Base-by-base conservation (phyloP, 2,888 invertebrate species). In the Lochmaea capreae region DNA sequence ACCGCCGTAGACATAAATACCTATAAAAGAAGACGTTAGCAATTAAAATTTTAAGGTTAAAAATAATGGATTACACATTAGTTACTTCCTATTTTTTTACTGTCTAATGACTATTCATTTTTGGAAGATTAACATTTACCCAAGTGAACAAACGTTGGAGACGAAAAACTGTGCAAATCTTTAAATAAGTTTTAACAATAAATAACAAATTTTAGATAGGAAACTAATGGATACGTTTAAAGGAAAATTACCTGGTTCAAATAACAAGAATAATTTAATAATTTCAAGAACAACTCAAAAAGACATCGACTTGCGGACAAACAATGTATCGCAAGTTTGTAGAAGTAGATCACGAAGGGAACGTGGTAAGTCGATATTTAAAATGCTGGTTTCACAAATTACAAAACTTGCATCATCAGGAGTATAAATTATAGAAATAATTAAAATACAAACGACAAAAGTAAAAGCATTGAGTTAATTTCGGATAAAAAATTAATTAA, bases 251-350 rank as follows among this genome's bases (percentile, higher is more conserved):
- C 6, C 52, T 6, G n/a, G 6, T 52, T n/a, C 5, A 52, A 52
- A 33, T 10, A 65, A 49, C 12, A n/a, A 65, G 2, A 49, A 54
- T 14, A 52, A 49, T 52, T n/a, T 52, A 52, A n/a, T 65, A n/a
- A 65, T 46, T 65, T 65, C 52, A 33, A 65, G 52, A 65, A 65
- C 22, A 22, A 65, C 26, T 52, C 14, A 49, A 65, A 33, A 65
- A 49, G 16, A 52, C n/a, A 1, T 52, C 3, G 26, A 65, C 33
- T 52, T 33, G 22, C 14, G 11, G 3, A 43, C 14, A 42, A 42
- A 46, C 63, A 43, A 18, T 18, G 0, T 46, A 16, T 43, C 10
- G 22, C 18, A 63, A 43, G 14, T 16, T 63, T 63, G 63, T 43
- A 4, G 42, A 43, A 42, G 12, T 16, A 42, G 43, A 63, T 16